A percentile compares a stretch with the other conserved stretches of the same genome.
Evolutionary conservation across 2,888 invertebrate species (phyloP).

Genomic region (Leptinotarsa rubiginosa): DNA sequence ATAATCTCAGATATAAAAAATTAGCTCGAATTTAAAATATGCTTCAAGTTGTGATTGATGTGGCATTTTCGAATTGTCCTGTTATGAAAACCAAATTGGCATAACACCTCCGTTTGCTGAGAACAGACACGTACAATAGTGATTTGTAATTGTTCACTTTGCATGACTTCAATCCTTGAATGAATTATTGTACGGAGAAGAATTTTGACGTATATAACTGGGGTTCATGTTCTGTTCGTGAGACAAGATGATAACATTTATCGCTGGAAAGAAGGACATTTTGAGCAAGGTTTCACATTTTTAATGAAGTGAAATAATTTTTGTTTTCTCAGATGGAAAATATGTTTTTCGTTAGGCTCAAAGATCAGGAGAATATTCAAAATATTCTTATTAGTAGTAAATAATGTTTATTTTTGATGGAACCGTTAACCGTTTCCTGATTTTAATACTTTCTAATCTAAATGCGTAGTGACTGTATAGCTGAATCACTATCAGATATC

Average conservation of each 20-base stretch:
- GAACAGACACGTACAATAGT: constrained; percentile 5
- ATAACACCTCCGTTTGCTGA: neutral
- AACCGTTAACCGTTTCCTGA: neutral
- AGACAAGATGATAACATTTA: too few relatives aligned
- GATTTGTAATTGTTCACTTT: constrained; percentile 3
- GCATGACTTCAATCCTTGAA: neutral
- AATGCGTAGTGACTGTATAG: neutral
- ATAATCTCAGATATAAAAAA: too few relatives aligned
- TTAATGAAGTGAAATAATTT: too few relatives aligned
- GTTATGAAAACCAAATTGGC: constrained; percentile 1
- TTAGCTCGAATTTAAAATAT: neutral
- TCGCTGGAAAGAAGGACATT: too few relatives aligned
- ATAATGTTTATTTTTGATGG: too few relatives aligned
- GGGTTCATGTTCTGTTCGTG: neutral
- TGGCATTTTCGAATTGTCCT: neutral
- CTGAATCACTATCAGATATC: neutral
- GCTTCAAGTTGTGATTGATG: neutral
- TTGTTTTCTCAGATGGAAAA: too few relatives aligned
- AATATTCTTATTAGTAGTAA: too few relatives aligned
- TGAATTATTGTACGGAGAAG: constrained; percentile 1
- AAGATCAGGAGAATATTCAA: too few relatives aligned
- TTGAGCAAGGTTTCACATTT: too few relatives aligned
- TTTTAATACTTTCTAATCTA: neutral
- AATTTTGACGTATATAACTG: constrained; percentile 1
- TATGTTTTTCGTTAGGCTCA: too few relatives aligned